Percentiles rank a stretch among this genome's conserved stretches.
phyloP scores from a whole-genome alignment of 1,140 invertebrate species.

The Drosophila azteca region DNA sequence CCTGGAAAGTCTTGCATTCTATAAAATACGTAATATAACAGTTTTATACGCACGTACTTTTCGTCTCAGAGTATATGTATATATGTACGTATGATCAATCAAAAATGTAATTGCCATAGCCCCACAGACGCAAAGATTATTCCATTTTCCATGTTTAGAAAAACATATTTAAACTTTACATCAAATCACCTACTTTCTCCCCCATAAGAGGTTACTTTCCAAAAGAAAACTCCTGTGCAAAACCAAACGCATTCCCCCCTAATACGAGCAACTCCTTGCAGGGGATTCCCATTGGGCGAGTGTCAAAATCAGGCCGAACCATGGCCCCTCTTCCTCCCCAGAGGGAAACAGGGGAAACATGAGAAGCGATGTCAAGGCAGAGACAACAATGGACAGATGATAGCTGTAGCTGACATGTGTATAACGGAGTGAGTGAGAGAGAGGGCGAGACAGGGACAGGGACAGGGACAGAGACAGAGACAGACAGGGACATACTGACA shows the following conservation, averaged over 20 bases:
- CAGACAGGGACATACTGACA: constrained; percentile 9
- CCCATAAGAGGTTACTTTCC: background rate
- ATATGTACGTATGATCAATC: no score
- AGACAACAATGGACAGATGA: constrained; percentile 42
- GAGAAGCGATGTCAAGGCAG: constrained; percentile 8
- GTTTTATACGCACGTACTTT: no score
- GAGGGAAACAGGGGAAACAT: background rate
- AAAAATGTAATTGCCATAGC: no score
- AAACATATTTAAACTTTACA: constrained; percentile 6
- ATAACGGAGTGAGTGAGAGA: background rate
- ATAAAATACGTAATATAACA: no score
- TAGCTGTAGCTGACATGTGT: constrained; percentile 33
- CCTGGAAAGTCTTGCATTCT: no score
- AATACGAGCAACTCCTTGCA: constrained; percentile 17
- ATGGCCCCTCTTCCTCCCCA: background rate
- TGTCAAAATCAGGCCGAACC: constrained; percentile 44
- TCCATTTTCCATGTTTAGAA: background rate
- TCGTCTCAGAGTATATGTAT: no score
- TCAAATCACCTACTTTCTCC: background rate
- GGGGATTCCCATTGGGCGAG: constrained; percentile 34
- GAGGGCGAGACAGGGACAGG: background rate
- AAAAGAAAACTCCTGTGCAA: constrained; percentile 18
- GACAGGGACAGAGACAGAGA: background rate
- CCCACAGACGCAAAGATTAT: no score
- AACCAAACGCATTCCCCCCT: constrained; percentile 31